Base-by-base conservation (phyloP, 2,888 invertebrate genomes). In the Cyclophora albipunctata region DNA sequence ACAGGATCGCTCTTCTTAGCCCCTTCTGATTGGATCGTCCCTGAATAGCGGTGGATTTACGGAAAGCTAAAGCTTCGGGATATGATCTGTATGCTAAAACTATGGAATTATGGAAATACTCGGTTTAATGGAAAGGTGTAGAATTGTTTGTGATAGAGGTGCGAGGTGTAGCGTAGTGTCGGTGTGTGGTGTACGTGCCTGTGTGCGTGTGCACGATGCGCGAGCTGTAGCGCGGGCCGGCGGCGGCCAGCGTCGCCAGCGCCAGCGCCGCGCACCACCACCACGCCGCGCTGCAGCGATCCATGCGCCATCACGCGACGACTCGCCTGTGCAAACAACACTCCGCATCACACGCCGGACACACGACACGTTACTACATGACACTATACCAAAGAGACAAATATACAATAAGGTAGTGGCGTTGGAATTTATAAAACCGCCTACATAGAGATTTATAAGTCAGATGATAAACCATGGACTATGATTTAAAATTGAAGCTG, bases 161-260 rank as follows among this genome's bases (percentile, higher is more conserved):
- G 7, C 20, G 34, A 4, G 40, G 3, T 44, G 35, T 45, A 3
- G 7, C 5, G 40, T 6, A 2, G 44, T 43, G 20, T 3, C 3
- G 3, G 34, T 5, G 34, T 3, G 4, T 7, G n/a, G 6, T 7
- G 2, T 45, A 5, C 5, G 43, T 50, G 75, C 94, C 94, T 65
- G 92, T 91, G 71, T 93, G 92, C 42, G 95, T 95, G 82, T 94
- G 93, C 67, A 96, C 93, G 68, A 95, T 94, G 74, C 94, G 91
- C 62, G 94, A 94, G 79, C 93, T 93, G 88, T 93, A 94, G 51
- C 93, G 91, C 59, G 92, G 92, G 52, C 91, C 92, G 60, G 90
- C 90, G 66, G 78, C 73, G 66, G 71, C 75, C 63, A 77, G 78
- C 71, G 77, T 63, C 69, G 70, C 71, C 57, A 81, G 76, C 76